phyloP scores from a whole-genome alignment of 2,888 invertebrate genomes.

The Drosophila parthenogenetica region DNA sequence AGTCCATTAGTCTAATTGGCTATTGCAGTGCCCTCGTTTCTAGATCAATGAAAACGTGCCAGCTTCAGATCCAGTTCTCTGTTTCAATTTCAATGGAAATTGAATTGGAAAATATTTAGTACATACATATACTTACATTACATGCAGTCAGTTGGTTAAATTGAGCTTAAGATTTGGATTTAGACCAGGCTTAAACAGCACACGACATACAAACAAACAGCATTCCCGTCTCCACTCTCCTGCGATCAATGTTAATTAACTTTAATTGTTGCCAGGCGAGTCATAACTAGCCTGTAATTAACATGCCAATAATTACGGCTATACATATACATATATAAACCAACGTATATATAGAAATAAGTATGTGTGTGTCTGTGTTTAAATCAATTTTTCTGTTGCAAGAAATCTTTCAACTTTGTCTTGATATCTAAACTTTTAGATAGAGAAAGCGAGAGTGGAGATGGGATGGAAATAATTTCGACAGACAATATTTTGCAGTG shows the following conservation, averaged over 20 bases:
- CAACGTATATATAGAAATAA: too few species aligned
- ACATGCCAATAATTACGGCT: slow-evolving; percentile 81
- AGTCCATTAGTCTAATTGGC: slow-evolving; percentile 36
- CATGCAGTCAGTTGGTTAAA: slow-evolving; percentile 17
- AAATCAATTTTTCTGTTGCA: slow-evolving; percentile 52
- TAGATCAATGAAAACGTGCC: slow-evolving; percentile 66
- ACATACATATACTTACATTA: not conserved
- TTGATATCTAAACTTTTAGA: slow-evolving; percentile 19
- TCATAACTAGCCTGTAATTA: slow-evolving; percentile 83
- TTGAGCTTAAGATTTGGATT: slow-evolving; percentile 33
- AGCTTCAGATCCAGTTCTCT: slow-evolving; percentile 31
- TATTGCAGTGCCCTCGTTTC: slow-evolving; percentile 35
- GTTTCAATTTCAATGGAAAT: slow-evolving; percentile 29
- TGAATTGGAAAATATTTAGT: slow-evolving; percentile 5
- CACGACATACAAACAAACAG: slow-evolving; percentile 15
- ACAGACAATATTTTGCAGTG: not conserved
- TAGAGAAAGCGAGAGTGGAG: not conserved
- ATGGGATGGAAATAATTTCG: slow-evolving; percentile 4
- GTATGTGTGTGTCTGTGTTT: slow-evolving; percentile 30
- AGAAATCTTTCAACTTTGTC: slow-evolving; percentile 56
- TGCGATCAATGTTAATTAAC: slow-evolving; percentile 75
- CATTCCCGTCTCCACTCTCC: slow-evolving; percentile 12
- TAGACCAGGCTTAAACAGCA: slow-evolving; percentile 21
- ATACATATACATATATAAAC: not conserved
- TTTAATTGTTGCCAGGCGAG: slow-evolving; percentile 82